phyloP scores from a whole-genome alignment of 2,888 invertebrate species.

The Celastrina argiolus region DNA sequence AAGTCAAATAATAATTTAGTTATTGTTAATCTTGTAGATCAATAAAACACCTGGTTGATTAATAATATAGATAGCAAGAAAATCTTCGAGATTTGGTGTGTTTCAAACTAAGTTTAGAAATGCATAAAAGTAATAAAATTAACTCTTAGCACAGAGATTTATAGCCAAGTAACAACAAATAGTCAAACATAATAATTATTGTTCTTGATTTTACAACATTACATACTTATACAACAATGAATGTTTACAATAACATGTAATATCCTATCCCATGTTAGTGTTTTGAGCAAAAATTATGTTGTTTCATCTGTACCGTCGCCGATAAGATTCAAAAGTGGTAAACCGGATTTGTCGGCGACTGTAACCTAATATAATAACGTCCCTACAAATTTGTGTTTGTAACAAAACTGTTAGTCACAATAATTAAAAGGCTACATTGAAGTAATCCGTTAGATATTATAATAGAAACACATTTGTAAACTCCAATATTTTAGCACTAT shows the following conservation, averaged over 20 bases:
- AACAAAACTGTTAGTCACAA: not conserved
- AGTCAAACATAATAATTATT: too few relatives aligned
- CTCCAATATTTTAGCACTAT: not conserved
- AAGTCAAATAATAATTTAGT: not conserved
- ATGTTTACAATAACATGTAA: too few relatives aligned
- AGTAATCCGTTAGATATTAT: not conserved
- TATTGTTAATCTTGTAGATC: not conserved
- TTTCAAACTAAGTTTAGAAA: too few relatives aligned
- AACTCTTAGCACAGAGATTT: not conserved
- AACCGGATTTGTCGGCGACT: too few relatives aligned
- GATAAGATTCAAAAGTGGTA: too few relatives aligned
- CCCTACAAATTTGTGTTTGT: too few relatives aligned
- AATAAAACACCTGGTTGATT: not conserved
- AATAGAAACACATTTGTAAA: not conserved
- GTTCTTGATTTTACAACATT: not conserved
- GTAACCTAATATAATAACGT: too few relatives aligned
- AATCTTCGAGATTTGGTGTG: too few relatives aligned
- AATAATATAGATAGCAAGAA: too few relatives aligned
- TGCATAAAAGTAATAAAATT: not conserved
- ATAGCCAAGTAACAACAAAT: not conserved
- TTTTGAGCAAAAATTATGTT: not conserved
- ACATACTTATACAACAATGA: too few relatives aligned
- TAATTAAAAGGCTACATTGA: not conserved
- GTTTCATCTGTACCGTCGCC: not conserved
- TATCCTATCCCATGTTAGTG: not conserved